Percentiles rank a stretch among this genome's conserved stretches.
phyloP scores from a whole-genome alignment of 37 sponge, comb jelly and placozoan genomes.

The Spongilla lacustris region DNA sequence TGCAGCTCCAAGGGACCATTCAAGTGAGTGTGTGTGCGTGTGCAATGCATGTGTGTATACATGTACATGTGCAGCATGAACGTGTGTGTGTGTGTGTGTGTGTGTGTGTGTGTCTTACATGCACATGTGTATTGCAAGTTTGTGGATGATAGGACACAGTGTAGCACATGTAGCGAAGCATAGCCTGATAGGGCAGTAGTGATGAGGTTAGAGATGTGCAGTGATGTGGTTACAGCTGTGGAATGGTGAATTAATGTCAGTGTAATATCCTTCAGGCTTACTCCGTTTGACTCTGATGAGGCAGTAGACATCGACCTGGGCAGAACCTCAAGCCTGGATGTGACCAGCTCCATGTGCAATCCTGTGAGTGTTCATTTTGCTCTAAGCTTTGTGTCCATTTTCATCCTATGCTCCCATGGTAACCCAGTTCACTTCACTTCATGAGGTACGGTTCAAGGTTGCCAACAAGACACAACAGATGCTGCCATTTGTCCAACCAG shows the following conservation, averaged over 20 bases:
- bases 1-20: slow-evolving; percentile 64
- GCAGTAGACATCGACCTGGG: slow-evolving; percentile 20
- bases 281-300: slow-evolving; percentile 56
- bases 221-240: neutral
- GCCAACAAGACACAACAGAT: slow-evolving; percentile 33
- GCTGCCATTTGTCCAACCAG: slow-evolving; percentile 60
- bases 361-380: slow-evolving; percentile 25
- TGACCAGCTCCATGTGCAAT: slow-evolving; percentile 45
- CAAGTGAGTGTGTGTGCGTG: slow-evolving; percentile 20
- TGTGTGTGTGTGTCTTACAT: neutral
- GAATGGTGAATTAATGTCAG: no score
- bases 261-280: slow-evolving; percentile 35
- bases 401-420: slow-evolving; percentile 13
- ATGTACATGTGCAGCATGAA: neutral
- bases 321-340: slow-evolving; percentile 19
- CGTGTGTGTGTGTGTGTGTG: neutral
- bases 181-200: neutral
- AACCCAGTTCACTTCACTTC: slow-evolving; percentile 53
- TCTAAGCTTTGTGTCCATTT: neutral
- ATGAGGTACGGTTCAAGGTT: slow-evolving; percentile 43
- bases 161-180: neutral
- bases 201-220: neutral
- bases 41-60: slow-evolving; percentile 4
- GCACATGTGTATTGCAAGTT: neutral
- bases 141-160: neutral